A percentile compares a stretch with the other conserved stretches of the same genome.
Conservation (phyloP, 1,140 invertebrate genomes). For the Cyclina sinensis region DNA sequence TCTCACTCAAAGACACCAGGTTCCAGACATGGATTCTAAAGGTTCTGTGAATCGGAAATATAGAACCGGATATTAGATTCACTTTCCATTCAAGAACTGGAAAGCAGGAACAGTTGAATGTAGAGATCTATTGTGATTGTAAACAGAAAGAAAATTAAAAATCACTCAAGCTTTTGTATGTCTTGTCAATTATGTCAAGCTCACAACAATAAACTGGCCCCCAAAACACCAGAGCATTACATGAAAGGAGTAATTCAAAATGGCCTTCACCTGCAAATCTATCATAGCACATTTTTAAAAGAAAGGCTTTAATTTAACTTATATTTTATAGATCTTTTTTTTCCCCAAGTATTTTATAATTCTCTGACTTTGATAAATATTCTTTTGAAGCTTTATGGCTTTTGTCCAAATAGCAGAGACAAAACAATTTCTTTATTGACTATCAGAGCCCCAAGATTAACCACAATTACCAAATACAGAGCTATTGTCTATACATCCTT, state of each 20-base stretch:
- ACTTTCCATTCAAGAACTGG: background rate
- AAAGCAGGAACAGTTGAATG: background rate
- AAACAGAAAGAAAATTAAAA: background rate
- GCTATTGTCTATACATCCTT: background rate
- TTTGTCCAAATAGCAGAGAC: no score
- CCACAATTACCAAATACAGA: background rate
- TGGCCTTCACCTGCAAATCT: no score
- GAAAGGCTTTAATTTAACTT: no score
- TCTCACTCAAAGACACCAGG: slow-evolving; percentile 4
- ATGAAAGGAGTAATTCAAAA: no score
- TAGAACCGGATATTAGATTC: slow-evolving; percentile 9
- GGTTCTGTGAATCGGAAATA: background rate
- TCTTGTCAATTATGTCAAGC: background rate
- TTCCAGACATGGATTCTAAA: background rate
- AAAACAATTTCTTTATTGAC: no score
- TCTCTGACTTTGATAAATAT: no score
- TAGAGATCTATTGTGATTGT: background rate
- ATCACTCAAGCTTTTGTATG: background rate
- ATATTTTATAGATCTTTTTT: no score
- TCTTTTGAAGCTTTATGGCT: no score
- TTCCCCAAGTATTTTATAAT: no score
- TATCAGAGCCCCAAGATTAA: no score
- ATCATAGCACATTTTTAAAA: no score
- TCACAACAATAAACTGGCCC: background rate
- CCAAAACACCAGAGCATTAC: no score